phyloP scores from a whole-genome alignment of 1,140 invertebrate species.

The Mesaphorura yosii region DNA sequence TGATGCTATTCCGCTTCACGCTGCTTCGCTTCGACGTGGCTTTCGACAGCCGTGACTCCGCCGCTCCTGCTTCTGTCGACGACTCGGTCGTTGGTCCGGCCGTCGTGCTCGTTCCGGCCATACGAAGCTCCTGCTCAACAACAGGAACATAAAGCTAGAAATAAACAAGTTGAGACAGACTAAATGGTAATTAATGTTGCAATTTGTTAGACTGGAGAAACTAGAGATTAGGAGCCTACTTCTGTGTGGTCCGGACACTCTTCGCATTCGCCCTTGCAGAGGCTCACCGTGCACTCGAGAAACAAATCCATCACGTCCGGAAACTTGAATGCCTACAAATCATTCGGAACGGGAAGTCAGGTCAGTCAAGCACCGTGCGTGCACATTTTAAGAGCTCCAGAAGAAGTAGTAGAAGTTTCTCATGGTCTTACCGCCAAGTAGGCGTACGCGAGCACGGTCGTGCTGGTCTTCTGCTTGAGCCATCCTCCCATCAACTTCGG shows the following conservation, averaged over 20 bases:
- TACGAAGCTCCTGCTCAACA: too few relatives aligned
- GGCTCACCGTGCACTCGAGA: constrained; percentile 69
- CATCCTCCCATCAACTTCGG: constrained; percentile 70
- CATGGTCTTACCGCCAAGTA: too few relatives aligned
- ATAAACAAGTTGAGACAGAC: background rate
- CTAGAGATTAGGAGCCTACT: constrained; percentile 8
- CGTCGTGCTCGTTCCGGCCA: too few relatives aligned
- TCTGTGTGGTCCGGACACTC: constrained; percentile 48
- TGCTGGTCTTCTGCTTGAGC: constrained; percentile 63
- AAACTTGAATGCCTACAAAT: constrained; percentile 66
- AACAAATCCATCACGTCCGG: constrained; percentile 74
- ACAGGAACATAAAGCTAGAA: background rate
- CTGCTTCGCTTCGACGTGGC: too few relatives aligned
- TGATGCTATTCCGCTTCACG: too few relatives aligned
- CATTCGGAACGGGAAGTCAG: too few relatives aligned
- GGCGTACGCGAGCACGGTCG: constrained; percentile 62
- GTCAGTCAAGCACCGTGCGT: too few relatives aligned
- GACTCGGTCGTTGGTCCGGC: too few relatives aligned
- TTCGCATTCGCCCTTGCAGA: constrained; percentile 68
- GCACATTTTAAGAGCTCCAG: too few relatives aligned
- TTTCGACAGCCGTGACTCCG: too few relatives aligned
- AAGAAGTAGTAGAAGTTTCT: constrained; percentile 25
- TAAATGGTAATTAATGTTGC: background rate
- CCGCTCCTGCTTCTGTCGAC: too few relatives aligned
- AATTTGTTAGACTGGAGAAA: background rate